Percentiles rank a stretch among this genome's conserved stretches.
Conservation (phyloP, 2,113 vertebrate genomes). For the Sorex fumeus region DNA sequence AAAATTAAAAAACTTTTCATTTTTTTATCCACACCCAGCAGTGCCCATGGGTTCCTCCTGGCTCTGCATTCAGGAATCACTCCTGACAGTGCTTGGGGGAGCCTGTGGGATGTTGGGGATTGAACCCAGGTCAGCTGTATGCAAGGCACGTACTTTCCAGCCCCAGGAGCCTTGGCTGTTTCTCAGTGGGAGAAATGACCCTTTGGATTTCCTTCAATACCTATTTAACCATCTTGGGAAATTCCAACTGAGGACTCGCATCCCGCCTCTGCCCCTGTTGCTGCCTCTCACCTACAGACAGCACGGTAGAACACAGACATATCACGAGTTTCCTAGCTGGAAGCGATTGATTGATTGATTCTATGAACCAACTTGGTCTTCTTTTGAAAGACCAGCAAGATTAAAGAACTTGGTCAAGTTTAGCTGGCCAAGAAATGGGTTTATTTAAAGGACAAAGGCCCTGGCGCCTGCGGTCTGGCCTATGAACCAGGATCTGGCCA, state of each 20-base stretch:
- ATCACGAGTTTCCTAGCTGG: not conserved
- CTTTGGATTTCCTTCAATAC: not conserved
- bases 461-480: too few relatives aligned
- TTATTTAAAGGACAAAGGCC: too few relatives aligned
- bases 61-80: too few relatives aligned
- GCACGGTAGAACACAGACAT: too few relatives aligned
- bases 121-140: too few relatives aligned
- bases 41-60: too few relatives aligned
- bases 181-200: not conserved
- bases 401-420: not conserved
- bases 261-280: not conserved
- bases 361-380: not conserved
- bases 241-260: not conserved
- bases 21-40: too few relatives aligned
- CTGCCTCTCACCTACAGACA: not conserved
- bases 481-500: too few relatives aligned
- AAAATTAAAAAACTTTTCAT: too few relatives aligned
- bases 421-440: not conserved
- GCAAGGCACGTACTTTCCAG: not conserved
- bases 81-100: too few relatives aligned
- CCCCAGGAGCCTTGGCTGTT: not conserved
- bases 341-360: not conserved
- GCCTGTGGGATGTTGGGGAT: too few relatives aligned
- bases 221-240: not conserved
- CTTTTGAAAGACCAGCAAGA: not conserved